These are phyloP conservation scores for Ooceraea biroi DNA, from an alignment of 1,140 invertebrate species.

Conservation along the genomic window DNA sequence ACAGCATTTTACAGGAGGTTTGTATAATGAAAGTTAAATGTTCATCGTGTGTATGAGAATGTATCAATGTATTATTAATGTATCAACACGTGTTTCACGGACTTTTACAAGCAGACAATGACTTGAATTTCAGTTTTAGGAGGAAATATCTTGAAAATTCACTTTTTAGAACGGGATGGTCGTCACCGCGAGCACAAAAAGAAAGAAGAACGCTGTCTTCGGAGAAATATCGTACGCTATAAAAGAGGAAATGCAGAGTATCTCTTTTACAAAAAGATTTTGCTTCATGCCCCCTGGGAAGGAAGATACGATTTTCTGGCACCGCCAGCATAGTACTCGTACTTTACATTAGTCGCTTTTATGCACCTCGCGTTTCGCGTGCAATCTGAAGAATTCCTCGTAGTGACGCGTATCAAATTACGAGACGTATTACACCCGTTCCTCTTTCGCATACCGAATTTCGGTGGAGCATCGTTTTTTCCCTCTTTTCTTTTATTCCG, in stretches of 20 bases:
- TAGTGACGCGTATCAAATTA: slow-evolving; percentile 61
- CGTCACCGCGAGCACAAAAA: slow-evolving; percentile 49
- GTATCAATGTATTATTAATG: no score
- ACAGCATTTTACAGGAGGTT: no score
- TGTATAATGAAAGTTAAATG: no score
- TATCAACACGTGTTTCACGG: slow-evolving; percentile 20
- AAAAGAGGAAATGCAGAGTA: slow-evolving; percentile 61
- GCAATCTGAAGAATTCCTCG: slow-evolving; percentile 52
- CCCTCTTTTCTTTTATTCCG: not conserved
- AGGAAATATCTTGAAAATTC: slow-evolving; percentile 49
- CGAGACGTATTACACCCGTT: slow-evolving; percentile 47
- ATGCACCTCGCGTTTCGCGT: slow-evolving; percentile 51
- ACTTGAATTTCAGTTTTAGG: slow-evolving; percentile 42
- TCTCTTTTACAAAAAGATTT: slow-evolving; percentile 64
- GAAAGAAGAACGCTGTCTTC: slow-evolving; percentile 47
- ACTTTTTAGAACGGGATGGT: slow-evolving; percentile 38
- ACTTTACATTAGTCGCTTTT: slow-evolving; percentile 62
- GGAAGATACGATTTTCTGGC: slow-evolving; percentile 61
- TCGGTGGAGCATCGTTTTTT: slow-evolving; percentile 6
- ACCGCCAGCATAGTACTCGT: slow-evolving; percentile 50
- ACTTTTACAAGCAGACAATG: slow-evolving; percentile 13
- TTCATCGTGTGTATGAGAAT: no score
- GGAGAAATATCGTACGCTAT: slow-evolving; percentile 57
- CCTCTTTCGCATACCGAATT: slow-evolving; percentile 55
- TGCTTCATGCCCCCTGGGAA: slow-evolving; percentile 59